Evolutionary conservation across 1,140 invertebrate genomes (phyloP), one percentile per base, ranked within the genome.

Genomic region (Coenobita brevimanus): DNA sequence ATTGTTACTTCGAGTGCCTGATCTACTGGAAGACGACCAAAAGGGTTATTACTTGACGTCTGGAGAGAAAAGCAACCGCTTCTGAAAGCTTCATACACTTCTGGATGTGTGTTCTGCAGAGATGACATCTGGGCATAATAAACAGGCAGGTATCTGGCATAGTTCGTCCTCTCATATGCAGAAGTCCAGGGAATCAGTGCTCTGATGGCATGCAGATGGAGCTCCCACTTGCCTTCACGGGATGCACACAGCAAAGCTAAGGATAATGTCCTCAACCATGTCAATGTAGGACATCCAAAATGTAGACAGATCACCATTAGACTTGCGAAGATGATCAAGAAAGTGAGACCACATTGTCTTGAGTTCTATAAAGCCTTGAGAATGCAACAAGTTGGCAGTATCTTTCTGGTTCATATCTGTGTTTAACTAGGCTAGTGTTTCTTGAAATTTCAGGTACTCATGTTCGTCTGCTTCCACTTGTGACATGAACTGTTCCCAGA

Each of bases 221-320:
- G 76, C 17, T 15, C 76, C 76, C 50, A 79, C 3, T 79, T 79
- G 21, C 43, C 4, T 79, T 79, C 76, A 13, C 46, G 15, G 3
- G 46, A 79, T 54, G 50, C n/a, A n/a, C n/a, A n/a, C n/a, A n/a
- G n/a, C n/a, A n/a, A n/a, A n/a, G n/a, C n/a, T n/a, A n/a, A n/a
- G n/a, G 30, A 79, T 46, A 46, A 79, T 46, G 15, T 17, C 76
- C 76, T 79, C 38, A 79, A 79, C 46, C 4, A 79, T 46, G 30
- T 79, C 41, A 79, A 79, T 50, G 76, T 54, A 79, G 13, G 46
- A 54, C 76, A 79, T 79, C 76, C 73, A 79, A 24, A 79, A 79
- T 6, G 46, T n/a, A 54, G 76, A 79, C 8, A 79, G 46, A 79
- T 79, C 76, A 21, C 46, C 76, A 50, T 79, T 76, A 36, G 36